phyloP scores from a whole-genome alignment of 2,797 vertebrate species.

The Crypturellus tataupa region DNA sequence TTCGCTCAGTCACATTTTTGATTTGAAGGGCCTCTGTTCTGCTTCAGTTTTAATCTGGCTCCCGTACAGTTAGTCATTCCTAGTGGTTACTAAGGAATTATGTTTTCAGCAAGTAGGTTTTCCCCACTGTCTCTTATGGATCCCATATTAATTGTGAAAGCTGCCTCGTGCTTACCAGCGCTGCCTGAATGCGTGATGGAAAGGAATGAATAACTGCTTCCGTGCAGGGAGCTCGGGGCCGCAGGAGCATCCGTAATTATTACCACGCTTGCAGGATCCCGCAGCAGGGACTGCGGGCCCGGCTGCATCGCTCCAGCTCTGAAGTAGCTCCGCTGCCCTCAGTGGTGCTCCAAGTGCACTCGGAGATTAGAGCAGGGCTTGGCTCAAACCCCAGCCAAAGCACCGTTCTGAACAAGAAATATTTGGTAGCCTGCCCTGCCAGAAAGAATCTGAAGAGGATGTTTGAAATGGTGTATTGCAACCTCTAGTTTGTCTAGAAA shows the following conservation, averaged over 20 bases:
- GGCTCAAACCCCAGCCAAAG: background rate
- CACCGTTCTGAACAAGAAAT: background rate
- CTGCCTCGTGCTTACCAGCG: background rate
- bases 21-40: conserved; percentile 1
- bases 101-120: conserved; percentile 40
- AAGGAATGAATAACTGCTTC: conserved; percentile 7
- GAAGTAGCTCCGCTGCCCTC: background rate
- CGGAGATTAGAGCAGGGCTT: background rate
- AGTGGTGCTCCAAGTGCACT: background rate
- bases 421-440: background rate
- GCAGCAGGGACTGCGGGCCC: rapidly evolving
- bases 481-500: background rate
- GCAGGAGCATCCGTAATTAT: background rate
- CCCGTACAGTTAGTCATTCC: background rate
- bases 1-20: background rate
- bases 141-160: background rate
- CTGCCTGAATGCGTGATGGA: background rate
- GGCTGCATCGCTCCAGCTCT: background rate
- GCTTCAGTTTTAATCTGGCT: background rate
- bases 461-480: background rate
- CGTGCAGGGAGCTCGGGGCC: background rate
- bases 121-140: background rate
- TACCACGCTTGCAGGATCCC: rapidly evolving
- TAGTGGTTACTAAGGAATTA: background rate
- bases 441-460: background rate